phyloP scores from a whole-genome alignment of 2,888 invertebrate species.

The Diabrotica balteata region DNA sequence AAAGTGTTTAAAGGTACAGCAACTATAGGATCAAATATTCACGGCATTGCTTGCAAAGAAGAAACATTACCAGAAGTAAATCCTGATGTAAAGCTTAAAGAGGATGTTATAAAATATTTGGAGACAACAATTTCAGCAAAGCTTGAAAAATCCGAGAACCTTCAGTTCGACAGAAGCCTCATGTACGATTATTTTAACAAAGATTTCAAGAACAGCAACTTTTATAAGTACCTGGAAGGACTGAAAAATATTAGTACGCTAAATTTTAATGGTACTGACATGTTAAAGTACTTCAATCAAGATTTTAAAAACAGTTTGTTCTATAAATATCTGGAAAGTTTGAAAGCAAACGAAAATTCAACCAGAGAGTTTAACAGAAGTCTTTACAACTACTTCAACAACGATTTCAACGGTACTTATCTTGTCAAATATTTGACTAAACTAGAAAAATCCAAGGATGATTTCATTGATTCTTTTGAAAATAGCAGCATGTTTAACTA shows the following conservation, averaged over 20 bases:
- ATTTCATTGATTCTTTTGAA: background rate
- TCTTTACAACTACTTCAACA: constrained; percentile 18
- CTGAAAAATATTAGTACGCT: constrained; percentile 11
- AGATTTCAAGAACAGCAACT: constrained; percentile 27
- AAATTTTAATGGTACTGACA: constrained; percentile 15
- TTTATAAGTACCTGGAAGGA: constrained; percentile 28
- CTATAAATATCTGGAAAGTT: constrained; percentile 20
- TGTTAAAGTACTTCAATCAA: constrained; percentile 24
- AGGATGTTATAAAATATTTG: background rate
- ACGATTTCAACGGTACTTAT: constrained; percentile 12
- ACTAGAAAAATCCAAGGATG: constrained; percentile 4
- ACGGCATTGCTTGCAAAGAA: constrained; percentile 26
- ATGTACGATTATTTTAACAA: constrained; percentile 30
- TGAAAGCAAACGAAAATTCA: constrained; percentile 13
- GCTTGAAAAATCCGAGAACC: constrained; percentile 13
- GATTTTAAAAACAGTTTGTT: constrained; percentile 27
- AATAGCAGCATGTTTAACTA: constrained; percentile 19
- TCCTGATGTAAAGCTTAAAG: background rate
- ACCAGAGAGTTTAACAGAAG: constrained; percentile 16
- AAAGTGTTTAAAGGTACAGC: constrained; percentile 1
- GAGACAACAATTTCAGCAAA: constrained; percentile 8
- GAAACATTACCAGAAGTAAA: background rate
- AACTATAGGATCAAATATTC: constrained; percentile 18
- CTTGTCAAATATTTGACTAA: constrained; percentile 16
- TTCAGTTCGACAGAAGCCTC: constrained; percentile 5